Conservation (phyloP, 2,113 vertebrate genomes). For the Ameiurus melas region DNA sequence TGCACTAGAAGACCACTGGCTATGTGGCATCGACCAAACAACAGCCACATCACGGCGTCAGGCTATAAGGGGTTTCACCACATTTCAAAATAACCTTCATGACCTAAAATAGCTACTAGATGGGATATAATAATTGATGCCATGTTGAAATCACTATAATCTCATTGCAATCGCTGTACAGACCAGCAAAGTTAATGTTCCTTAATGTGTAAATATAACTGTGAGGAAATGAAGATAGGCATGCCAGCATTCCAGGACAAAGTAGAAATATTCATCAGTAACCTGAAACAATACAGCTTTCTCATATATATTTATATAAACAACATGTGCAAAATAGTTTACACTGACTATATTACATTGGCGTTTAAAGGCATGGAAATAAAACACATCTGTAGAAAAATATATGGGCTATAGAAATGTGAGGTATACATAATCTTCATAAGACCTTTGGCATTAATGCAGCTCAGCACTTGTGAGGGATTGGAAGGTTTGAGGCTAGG, state of each 20-base stretch:
- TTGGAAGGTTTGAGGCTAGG: slow-evolving; percentile 45
- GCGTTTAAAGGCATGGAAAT: slow-evolving; percentile 51
- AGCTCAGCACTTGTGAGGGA: slow-evolving; percentile 41
- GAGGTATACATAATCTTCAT: slow-evolving; percentile 37
- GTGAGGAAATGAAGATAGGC: not conserved
- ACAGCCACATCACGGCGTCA: not conserved
- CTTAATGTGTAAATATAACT: slow-evolving; percentile 35
- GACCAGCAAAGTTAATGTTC: slow-evolving; percentile 14
- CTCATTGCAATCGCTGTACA: not conserved
- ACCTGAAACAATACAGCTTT: slow-evolving; percentile 32
- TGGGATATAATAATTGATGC: slow-evolving; percentile 5
- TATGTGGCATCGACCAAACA: not conserved
- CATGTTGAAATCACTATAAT: slow-evolving; percentile 9
- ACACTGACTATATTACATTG: slow-evolving; percentile 37
- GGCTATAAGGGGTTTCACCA: not conserved
- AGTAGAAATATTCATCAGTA: slow-evolving; percentile 16
- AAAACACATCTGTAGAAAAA: slow-evolving; percentile 67
- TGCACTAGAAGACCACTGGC: not conserved
- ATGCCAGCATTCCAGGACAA: slow-evolving; percentile 42
- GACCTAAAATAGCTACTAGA: not conserved
- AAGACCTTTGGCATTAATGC: slow-evolving; percentile 54
- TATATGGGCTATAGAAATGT: slow-evolving; percentile 60
- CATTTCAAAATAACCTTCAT: not conserved
- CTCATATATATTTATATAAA: slow-evolving; percentile 20
- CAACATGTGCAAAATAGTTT: slow-evolving; percentile 54